Evolutionary conservation across 1,140 invertebrate genomes (phyloP), one percentile per base, ranked within the genome.

Genomic region (Drosophila rufa): DNA sequence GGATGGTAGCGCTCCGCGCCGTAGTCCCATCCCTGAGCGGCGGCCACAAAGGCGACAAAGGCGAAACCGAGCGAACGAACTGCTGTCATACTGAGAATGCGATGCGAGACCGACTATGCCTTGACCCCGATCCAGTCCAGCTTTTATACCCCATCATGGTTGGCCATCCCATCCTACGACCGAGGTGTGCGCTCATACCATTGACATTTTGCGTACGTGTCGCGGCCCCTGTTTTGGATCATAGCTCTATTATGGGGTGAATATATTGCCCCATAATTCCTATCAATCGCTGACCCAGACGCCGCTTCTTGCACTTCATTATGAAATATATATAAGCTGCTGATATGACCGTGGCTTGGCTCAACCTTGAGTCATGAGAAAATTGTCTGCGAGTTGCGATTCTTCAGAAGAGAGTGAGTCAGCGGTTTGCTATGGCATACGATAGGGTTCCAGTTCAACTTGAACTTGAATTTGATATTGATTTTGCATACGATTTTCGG

Each of bases 191-290:
- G 70, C 80, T 75, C 56, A 69, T 83, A 80, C 71, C 61, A 55
- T 77, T 47, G 80, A 56, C 71, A 80, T 83, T 87, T 77, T 75
- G 22, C 22, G 33, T 89, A 87, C 83, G 83, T 87, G 83, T 80
- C 47, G 50, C 19, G 33, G 40, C 74, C 60, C 19, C 40, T 50
- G 33, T 82, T 85, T 85, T 78, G 19, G 38, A 9, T 51, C 33
- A 61, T 73, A 36, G 50, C 67, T 62, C 56, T 56, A 46, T 33
- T 66, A 25, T 56, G 36, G 36, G 40, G 19, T 22, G 53, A 43
- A 59, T 68, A 59, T 68, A 58, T 60, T 59, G 76, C 47, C 47
- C 22, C 27, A 58, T 38, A 53, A 17, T 59, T 40, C n/a, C 55
- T 53, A 64, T 67, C 47, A 47, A 64, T 59, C 9, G 48, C n/a